Conservation (phyloP, 2,888 invertebrate species). For the Synergus umbraculus region DNA sequence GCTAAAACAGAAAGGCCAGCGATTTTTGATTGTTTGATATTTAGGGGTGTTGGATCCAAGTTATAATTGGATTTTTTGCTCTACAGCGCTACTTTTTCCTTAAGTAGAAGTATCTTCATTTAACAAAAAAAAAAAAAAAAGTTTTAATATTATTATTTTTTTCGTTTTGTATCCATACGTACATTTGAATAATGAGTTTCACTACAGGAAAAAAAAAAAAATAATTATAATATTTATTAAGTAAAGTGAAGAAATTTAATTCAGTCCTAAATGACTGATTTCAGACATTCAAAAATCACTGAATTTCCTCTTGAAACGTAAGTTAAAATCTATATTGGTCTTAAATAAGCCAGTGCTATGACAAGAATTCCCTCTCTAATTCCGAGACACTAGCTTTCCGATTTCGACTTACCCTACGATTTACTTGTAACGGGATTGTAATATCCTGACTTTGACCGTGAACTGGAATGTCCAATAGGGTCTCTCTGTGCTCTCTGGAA, state of each 20-base stretch:
- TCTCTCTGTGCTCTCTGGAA: conserved; percentile 67
- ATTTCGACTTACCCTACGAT: conserved; percentile 76
- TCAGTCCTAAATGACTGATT: background rate
- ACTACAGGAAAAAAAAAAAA: too few relatives aligned
- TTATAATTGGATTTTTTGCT: too few relatives aligned
- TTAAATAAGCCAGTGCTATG: conserved; percentile 78
- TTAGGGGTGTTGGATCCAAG: background rate
- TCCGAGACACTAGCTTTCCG: conserved; percentile 79
- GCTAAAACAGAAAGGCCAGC: background rate
- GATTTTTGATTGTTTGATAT: background rate
- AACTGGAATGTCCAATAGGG: conserved; percentile 81
- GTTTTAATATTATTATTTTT: too few relatives aligned
- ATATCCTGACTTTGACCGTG: conserved; percentile 79
- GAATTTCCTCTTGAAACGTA: background rate
- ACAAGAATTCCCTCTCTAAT: conserved; percentile 80
- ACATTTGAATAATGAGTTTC: too few relatives aligned
- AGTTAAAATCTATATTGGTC: conserved; percentile 10
- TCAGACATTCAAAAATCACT: background rate
- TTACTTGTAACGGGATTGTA: conserved; percentile 79
- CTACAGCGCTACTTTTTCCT: too few relatives aligned
- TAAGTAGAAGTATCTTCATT: too few relatives aligned
- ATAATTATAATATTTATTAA: too few relatives aligned
- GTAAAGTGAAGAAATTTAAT: too few relatives aligned
- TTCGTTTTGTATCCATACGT: too few relatives aligned
- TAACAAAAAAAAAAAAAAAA: too few relatives aligned